A percentile compares a stretch with the other conserved stretches of the same genome.
Conservation (phyloP, 1,140 invertebrate species). For the Drosophila lowei region DNA sequence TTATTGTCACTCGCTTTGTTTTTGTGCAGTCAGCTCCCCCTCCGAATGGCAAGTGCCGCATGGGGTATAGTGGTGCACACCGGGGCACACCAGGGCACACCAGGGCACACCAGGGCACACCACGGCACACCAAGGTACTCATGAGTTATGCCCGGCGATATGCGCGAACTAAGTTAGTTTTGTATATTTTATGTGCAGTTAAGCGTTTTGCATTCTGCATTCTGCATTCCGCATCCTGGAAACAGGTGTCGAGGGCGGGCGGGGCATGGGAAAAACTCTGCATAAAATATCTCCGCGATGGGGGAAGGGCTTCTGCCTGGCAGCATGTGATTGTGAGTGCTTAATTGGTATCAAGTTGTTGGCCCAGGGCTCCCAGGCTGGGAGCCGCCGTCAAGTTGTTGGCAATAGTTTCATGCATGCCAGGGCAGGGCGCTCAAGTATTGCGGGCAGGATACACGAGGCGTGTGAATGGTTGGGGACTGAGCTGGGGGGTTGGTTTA, state of each 20-base stretch:
- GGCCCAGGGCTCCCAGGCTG: conserved; percentile 2
- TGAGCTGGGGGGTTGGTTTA: background rate
- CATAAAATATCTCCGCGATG: conserved; percentile 10
- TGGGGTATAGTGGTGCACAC: background rate
- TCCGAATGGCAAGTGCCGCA: conserved; percentile 42
- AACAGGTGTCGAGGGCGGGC: conserved; percentile 39
- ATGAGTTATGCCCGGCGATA: conserved; percentile 67
- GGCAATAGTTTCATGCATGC: conserved; percentile 1
- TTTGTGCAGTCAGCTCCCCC: conserved; percentile 58
- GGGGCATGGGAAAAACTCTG: background rate
- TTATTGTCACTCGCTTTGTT: conserved; percentile 62
- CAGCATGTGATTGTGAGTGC: conserved; percentile 44
- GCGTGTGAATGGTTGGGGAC: too few species aligned
- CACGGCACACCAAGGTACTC: conserved; percentile 8
- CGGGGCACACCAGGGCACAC: background rate
- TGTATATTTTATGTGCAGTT: conserved; percentile 76
- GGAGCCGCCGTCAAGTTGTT: background rate
- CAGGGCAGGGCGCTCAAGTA: background rate
- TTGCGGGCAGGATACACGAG: background rate
- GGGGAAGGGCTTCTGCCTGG: conserved; percentile 6
- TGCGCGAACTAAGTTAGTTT: conserved; percentile 69
- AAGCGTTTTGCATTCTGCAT: conserved; percentile 63
- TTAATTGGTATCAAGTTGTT: conserved; percentile 50
- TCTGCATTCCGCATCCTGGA: conserved; percentile 7
- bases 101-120: too few species aligned